Percentiles rank a stretch among this genome's conserved stretches.
Conservation (phyloP, 1,140 invertebrate genomes). For the Hormaphis cornu region DNA sequence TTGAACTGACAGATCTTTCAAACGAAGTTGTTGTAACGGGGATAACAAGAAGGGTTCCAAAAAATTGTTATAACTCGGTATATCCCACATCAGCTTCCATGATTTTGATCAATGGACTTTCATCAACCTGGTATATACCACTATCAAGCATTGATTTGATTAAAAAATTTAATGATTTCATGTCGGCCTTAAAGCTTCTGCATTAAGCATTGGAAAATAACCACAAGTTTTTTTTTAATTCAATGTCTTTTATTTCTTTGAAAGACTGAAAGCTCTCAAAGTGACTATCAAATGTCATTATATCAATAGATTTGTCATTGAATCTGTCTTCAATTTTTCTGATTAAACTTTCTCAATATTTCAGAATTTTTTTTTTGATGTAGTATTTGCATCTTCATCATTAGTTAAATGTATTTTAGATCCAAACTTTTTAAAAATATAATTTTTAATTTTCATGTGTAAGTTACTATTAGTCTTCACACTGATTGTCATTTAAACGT, state of each 20-base stretch:
- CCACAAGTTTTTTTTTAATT: not conserved
- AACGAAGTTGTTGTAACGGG: not conserved
- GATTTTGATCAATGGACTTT: not conserved
- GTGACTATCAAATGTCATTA: conserved; percentile 4
- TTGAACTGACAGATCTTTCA: not conserved
- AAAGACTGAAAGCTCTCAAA: conserved; percentile 15
- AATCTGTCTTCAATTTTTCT: not conserved
- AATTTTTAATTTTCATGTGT: not conserved
- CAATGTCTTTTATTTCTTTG: not conserved
- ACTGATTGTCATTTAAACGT: conserved; percentile 7
- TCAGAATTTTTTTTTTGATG: not conserved
- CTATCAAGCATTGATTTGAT: not conserved
- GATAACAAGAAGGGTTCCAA: not conserved
- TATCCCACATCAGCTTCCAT: not conserved
- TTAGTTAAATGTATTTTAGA: not conserved
- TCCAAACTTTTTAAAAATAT: not conserved
- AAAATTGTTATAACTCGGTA: not conserved
- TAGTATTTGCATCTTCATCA: conserved; percentile 1
- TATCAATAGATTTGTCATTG: not conserved
- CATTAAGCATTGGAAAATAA: conserved; percentile 1
- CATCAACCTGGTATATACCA: not conserved
- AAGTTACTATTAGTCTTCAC: conserved; percentile 8
- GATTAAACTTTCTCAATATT: conserved; percentile 1
- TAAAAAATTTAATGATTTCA: conserved; percentile 8
- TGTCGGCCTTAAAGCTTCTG: not conserved